phyloP scores from a whole-genome alignment of 2,113 vertebrate species.

The Eulemur macaco region DNA sequence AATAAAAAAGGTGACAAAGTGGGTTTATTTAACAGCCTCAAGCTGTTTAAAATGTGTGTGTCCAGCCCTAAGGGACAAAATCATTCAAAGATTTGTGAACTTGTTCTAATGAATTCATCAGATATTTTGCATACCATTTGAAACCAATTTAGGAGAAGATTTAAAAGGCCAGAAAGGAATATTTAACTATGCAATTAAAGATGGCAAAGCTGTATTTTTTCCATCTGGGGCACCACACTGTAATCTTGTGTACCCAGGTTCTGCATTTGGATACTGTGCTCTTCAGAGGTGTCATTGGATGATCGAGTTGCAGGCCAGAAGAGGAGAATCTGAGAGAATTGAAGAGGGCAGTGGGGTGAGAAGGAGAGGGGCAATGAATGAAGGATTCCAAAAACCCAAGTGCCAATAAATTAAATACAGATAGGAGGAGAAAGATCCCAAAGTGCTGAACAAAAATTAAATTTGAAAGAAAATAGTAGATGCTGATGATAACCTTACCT shows the following conservation, averaged over 20 bases:
- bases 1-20: slow-evolving; percentile 53
- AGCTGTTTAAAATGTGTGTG: slow-evolving; percentile 76
- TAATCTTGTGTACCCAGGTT: not conserved
- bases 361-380: not conserved
- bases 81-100: slow-evolving; percentile 68
- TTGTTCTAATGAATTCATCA: slow-evolving; percentile 49
- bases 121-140: slow-evolving; percentile 84
- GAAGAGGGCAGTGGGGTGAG: not conserved
- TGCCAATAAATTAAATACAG: not conserved
- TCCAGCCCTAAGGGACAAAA: slow-evolving; percentile 46
- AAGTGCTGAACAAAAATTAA: not conserved
- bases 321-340: not conserved
- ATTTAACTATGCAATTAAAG: slow-evolving; percentile 73
- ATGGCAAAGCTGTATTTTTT: slow-evolving; percentile 89
- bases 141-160: slow-evolving; percentile 83
- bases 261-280: not conserved
- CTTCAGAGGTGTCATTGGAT: slow-evolving; percentile 42
- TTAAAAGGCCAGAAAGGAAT: slow-evolving; percentile 79
- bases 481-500: not conserved
- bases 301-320: slow-evolving; percentile 1
- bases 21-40: slow-evolving; percentile 74
- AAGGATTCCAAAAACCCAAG: not conserved
- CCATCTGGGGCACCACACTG: slow-evolving; percentile 72
- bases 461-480: slow-evolving; percentile 7
- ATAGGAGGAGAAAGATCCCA: not conserved